Conservation (phyloP, 2,888 invertebrate genomes). For the Pristionchus maxplancki region DNA sequence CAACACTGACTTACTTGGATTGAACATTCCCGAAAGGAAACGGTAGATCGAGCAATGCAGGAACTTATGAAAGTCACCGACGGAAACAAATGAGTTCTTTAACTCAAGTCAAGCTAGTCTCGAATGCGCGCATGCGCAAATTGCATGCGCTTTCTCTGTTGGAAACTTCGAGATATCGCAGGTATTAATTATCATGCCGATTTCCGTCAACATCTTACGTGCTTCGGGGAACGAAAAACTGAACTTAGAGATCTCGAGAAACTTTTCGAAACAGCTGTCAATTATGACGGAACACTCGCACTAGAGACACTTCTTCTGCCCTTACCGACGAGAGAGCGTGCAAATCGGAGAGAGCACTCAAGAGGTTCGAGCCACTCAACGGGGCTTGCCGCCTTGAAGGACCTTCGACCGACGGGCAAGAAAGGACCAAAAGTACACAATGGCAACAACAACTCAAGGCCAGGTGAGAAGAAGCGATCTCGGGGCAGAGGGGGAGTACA, state of each 20-base stretch:
- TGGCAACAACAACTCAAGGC: constrained; percentile 6
- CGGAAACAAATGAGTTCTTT: neutral
- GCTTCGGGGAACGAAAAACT: neutral
- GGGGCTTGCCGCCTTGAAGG: neutral
- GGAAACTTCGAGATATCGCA: neutral
- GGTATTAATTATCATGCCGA: neutral
- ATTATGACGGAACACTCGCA: neutral
- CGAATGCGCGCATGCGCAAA: neutral
- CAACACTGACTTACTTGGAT: neutral
- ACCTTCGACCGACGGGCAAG: neutral
- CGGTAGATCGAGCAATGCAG: neutral
- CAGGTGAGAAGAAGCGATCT: neutral
- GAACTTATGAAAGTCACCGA: neutral
- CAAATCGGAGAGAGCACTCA: neutral
- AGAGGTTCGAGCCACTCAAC: neutral
- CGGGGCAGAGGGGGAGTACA: neutral
- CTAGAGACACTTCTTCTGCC: neutral
- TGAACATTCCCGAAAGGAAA: neutral
- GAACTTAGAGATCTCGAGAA: neutral
- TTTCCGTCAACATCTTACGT: neutral
- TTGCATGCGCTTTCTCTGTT: neutral
- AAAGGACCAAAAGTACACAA: neutral
- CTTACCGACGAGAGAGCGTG: neutral
- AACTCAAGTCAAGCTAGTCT: too few relatives aligned
- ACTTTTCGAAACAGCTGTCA: neutral